Evolutionary conservation across 1,140 invertebrate genomes (phyloP).

Genomic region (Littorina saxatilis): DNA sequence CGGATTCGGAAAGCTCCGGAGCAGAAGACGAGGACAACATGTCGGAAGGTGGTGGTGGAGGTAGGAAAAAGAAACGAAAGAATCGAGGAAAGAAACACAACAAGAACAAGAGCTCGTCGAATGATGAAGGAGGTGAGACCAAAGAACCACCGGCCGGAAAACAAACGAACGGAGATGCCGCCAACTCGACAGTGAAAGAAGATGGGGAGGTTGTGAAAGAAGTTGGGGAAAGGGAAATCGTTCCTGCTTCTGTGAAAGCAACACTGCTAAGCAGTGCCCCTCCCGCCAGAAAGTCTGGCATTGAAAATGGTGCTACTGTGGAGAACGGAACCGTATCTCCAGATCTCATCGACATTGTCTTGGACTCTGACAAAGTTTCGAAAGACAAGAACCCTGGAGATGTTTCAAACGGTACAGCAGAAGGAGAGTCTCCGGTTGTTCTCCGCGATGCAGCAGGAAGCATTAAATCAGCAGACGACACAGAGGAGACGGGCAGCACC

Average conservation of each 20-base stretch:
- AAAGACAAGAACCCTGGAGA: background rate
- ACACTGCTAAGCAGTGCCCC: background rate
- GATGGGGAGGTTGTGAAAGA: background rate
- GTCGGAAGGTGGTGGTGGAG: conserved; percentile 12
- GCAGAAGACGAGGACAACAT: conserved; percentile 20
- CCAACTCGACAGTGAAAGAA: background rate
- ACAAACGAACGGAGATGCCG: background rate
- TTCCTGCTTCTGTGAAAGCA: background rate
- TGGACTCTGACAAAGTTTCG: background rate
- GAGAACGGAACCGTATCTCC: background rate
- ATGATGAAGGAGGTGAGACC: background rate
- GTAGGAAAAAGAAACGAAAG: conserved; percentile 28
- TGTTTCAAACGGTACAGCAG: background rate
- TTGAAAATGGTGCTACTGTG: background rate
- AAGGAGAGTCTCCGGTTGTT: background rate
- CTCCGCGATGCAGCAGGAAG: background rate
- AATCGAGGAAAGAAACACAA: conserved; percentile 33
- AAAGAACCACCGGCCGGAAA: background rate
- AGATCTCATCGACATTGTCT: background rate
- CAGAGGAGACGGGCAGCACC: background rate
- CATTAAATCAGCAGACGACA: background rate
- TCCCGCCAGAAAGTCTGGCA: background rate
- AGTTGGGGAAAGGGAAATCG: background rate
- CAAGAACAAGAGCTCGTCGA: conserved; percentile 11
- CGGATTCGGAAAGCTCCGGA: background rate